These are phyloP conservation scores for Sclerodermus sp. DNA, from an alignment of 2,888 invertebrate species.

Conservation along the genomic window DNA sequence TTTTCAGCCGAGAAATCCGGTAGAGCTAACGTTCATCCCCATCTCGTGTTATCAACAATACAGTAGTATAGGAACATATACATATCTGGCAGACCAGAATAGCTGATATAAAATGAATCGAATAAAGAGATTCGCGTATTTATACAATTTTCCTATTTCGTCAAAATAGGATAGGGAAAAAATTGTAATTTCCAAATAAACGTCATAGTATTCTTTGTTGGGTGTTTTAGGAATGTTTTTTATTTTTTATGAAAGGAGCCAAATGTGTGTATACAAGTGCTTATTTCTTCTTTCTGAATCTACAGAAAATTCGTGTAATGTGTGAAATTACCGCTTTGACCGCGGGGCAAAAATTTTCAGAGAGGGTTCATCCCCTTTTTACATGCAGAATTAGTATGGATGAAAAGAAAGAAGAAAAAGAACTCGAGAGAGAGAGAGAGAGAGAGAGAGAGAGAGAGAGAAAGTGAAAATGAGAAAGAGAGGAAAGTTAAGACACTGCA, in stretches of 20 bases:
- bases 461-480: slow-evolving; percentile 6
- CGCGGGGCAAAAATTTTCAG: slow-evolving; percentile 21
- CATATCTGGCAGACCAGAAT: too few relatives aligned
- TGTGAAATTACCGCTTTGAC: slow-evolving; percentile 29
- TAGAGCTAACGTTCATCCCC: slow-evolving; percentile 8
- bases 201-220: too few relatives aligned
- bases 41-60: too few relatives aligned
- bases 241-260: too few relatives aligned
- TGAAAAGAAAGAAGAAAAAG: slow-evolving; percentile 1
- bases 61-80: too few relatives aligned
- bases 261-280: too few relatives aligned
- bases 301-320: slow-evolving; percentile 20
- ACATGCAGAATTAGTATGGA: background rate
- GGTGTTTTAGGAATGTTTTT: too few relatives aligned
- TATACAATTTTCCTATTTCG: too few relatives aligned
- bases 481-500: slow-evolving; percentile 16
- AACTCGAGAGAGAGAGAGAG: background rate
- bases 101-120: too few relatives aligned
- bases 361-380: slow-evolving; percentile 12
- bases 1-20: slow-evolving; percentile 8
- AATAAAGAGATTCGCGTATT: too few relatives aligned
- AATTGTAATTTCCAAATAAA: too few relatives aligned
- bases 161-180: too few relatives aligned
- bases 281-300: background rate
- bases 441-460: background rate